phyloP scores from a whole-genome alignment of 2,113 vertebrate species.

The Esox niger region DNA sequence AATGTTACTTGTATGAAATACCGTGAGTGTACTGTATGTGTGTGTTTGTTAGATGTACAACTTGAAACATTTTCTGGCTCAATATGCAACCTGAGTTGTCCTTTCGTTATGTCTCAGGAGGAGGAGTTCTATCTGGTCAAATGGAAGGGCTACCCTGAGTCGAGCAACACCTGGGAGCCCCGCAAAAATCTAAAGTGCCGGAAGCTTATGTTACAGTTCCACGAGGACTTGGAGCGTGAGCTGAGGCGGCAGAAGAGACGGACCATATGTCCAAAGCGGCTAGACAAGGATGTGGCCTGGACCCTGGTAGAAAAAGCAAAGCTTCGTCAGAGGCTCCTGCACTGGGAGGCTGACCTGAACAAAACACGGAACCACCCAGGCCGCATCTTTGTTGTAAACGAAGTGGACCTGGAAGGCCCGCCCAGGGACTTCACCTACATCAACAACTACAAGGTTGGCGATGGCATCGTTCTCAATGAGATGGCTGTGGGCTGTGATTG shows the following conservation, averaged over 20 bases:
- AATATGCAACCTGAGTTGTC: neutral
- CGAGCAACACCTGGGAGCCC: slow-evolving; percentile 83
- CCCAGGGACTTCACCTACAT: slow-evolving; percentile 85
- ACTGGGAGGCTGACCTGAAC: slow-evolving; percentile 83
- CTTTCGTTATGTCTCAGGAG: slow-evolving; percentile 61
- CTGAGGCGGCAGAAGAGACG: slow-evolving; percentile 63
- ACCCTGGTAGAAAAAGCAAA: slow-evolving; percentile 80
- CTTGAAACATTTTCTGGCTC: no score
- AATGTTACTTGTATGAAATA: no score
- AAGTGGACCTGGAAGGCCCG: slow-evolving; percentile 87
- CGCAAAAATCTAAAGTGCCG: slow-evolving; percentile 81
- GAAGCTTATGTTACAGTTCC: slow-evolving; percentile 80
- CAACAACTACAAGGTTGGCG: slow-evolving; percentile 84
- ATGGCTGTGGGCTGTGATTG: slow-evolving; percentile 85
- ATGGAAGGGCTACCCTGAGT: slow-evolving; percentile 80
- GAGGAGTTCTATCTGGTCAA: slow-evolving; percentile 86
- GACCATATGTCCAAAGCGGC: slow-evolving; percentile 54
- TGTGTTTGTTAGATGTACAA: no score
- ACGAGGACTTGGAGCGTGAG: slow-evolving; percentile 76
- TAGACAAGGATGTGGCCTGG: slow-evolving; percentile 68
- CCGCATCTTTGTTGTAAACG: slow-evolving; percentile 80
- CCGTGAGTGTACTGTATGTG: no score
- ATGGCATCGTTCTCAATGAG: slow-evolving; percentile 74
- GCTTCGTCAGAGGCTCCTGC: slow-evolving; percentile 69
- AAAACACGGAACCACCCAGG: slow-evolving; percentile 79